Percentiles rank a stretch among this genome's conserved stretches.
Evolutionary conservation across 2,797 vertebrate species (phyloP).

Genomic region (Erpetoichthys calabaricus): DNA sequence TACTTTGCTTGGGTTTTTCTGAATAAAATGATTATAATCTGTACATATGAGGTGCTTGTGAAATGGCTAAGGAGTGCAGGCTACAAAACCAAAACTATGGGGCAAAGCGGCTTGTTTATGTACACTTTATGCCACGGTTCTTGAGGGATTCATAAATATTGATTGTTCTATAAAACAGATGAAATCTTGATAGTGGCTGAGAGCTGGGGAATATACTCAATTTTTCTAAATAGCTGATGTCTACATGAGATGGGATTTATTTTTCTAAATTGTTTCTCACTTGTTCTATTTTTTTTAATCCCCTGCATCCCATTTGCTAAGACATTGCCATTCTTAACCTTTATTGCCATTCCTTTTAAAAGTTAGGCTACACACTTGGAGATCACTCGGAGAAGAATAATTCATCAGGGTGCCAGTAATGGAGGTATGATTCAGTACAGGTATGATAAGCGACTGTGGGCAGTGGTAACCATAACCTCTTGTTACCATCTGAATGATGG

Average conservation of each 20-base stretch:
- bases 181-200: slow-evolving; percentile 85
- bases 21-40: no score
- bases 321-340: neutral
- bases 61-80: no score
- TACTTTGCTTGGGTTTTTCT: no score
- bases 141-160: slow-evolving; percentile 98
- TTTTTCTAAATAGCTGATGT: slow-evolving; percentile 70
- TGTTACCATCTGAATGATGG: no score
- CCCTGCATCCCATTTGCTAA: slow-evolving; percentile 42
- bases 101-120: slow-evolving; percentile 66
- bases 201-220: slow-evolving; percentile 81
- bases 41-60: no score
- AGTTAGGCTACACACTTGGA: neutral
- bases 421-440: no score
- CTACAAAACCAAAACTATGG: no score
- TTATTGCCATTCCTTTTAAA: slow-evolving; percentile 1
- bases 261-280: slow-evolving; percentile 63
- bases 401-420: neutral
- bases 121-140: slow-evolving; percentile 78
- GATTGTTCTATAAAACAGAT: slow-evolving; percentile 94
- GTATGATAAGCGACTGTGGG: no score
- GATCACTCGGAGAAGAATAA: neutral
- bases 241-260: slow-evolving; percentile 73
- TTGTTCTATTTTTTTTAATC: slow-evolving; percentile 66
- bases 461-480: no score